Base-by-base conservation (phyloP, 37 sponge, comb jelly and placozoan genomes). In the Ianthella basta region DNA sequence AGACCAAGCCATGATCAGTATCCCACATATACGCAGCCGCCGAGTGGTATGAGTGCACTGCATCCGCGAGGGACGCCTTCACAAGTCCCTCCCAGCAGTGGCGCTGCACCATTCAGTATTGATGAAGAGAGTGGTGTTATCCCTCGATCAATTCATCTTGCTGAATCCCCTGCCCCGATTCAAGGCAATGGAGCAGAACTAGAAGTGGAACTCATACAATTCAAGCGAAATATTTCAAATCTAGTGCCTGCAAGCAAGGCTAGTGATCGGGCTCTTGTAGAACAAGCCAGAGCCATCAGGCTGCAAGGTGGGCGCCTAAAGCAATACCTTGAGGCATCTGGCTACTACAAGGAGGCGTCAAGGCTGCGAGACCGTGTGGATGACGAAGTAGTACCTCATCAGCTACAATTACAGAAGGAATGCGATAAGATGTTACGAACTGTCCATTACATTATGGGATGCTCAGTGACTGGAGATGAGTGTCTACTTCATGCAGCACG, bases 351-450 rank as follows among this genome's bases (percentile, higher is more conserved):
- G 35, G 33, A 34, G 50, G 50, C 8, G 6, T 34, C 70, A 30
- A 16, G 70, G 34, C 78, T 50, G 12, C 78, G 78, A 16, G 78
- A 75, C 78, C 21, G 39, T 41, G 23, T 75, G 44, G 78, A 75
- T 24, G 54, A 40, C 24, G 78, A 75, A 41, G 78, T 39, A 75
- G 37, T 75, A 53, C 37, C 78, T 16, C 37, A 12, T 24, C 6
- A n/a, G 20, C 78, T 75, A n/a, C 78, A 75, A 53, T 53, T 75
- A 3, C 44, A 53, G n/a, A 75, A 75, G 39, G 78, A 75, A 19
- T 75, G 54, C 25, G 44, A 75, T 50, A 36, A 41, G 37, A 40
- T 75, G 20, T 44, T 75, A 13, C 44, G 39, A 15, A 75, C 54
- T 2, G 54, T 75, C 1, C 18, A 32, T 24, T 21, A 21, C 78